Percentiles rank a stretch among this genome's conserved stretches.
Conservation (phyloP, 2,888 invertebrate genomes). For the Melanargia galathea region DNA sequence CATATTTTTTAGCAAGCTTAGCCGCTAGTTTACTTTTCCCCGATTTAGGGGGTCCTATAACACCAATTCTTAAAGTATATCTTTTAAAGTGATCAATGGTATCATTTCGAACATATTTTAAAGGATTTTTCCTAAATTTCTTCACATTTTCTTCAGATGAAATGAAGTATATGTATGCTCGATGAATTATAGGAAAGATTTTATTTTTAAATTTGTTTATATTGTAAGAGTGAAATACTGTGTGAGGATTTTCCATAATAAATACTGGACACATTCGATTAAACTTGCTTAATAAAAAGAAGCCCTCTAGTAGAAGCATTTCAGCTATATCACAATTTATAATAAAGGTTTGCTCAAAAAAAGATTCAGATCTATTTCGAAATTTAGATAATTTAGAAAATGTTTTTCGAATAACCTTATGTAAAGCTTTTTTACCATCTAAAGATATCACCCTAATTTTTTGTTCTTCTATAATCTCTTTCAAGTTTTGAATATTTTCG, state of each 20-base stretch:
- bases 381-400: conserved; percentile 56
- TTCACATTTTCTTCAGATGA: conserved; percentile 68
- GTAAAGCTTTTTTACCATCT: conserved; percentile 61
- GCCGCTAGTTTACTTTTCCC: conserved; percentile 83
- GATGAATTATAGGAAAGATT: conserved; percentile 81
- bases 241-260: conserved; percentile 71
- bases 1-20: conserved; percentile 78
- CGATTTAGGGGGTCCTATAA: conserved; percentile 84
- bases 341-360: conserved; percentile 82
- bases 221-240: conserved; percentile 75
- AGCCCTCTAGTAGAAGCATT: conserved; percentile 79
- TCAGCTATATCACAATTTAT: conserved; percentile 81
- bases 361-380: conserved; percentile 72
- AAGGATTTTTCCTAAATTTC: conserved; percentile 80
- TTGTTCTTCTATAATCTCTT: conserved; percentile 62
- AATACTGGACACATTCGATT: conserved; percentile 85
- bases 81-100: conserved; percentile 69
- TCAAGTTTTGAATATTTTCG: conserved; percentile 66
- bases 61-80: conserved; percentile 77
- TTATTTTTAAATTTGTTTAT: conserved; percentile 63
- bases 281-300: conserved; percentile 84
- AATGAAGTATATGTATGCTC: conserved; percentile 83
- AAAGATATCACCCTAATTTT: conserved; percentile 72
- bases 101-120: conserved; percentile 75
- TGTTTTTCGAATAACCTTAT: conserved; percentile 55